A percentile compares a stretch with the other conserved stretches of the same genome.
phyloP scores from a whole-genome alignment of 2,797 vertebrate genomes.

The Bucorvus abyssinicus region DNA sequence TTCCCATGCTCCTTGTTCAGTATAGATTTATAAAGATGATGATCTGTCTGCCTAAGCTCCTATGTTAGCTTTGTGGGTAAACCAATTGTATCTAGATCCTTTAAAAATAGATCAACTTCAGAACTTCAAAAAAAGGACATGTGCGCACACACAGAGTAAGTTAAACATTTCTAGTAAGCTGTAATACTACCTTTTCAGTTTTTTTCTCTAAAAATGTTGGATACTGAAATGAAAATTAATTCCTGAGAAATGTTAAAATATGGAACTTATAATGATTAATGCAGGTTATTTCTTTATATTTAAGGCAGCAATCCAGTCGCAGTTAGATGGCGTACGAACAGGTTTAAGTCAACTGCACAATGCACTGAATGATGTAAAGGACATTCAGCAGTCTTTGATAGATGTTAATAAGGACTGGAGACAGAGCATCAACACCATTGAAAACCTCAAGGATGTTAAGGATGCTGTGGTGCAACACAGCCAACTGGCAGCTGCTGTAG shows the following conservation, averaged over 20 bases:
- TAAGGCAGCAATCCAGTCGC: constrained; percentile 97
- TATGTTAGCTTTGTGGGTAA: not conserved
- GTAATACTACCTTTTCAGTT: not conserved
- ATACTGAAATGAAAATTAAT: not conserved
- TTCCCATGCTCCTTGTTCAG: not conserved
- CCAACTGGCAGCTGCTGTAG: constrained; percentile 94
- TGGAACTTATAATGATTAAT: accelerated
- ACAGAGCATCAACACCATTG: constrained; percentile 96
- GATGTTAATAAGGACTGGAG: constrained; percentile 97
- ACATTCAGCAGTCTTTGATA: constrained; percentile 90
- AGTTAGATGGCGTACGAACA: constrained; percentile 94
- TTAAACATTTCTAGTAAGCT: not conserved
- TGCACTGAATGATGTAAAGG: constrained; percentile 91
- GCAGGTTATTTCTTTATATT: not conserved
- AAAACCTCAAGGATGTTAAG: constrained; percentile 94
- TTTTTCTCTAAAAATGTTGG: not conserved
- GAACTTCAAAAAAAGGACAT: not conserved
- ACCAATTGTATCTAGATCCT: not conserved
- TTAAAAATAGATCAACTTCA: not conserved
- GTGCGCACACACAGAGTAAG: accelerated
- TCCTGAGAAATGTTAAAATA: not conserved
- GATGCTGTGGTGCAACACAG: constrained; percentile 97
- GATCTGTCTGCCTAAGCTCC: not conserved
- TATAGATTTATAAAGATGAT: not conserved
- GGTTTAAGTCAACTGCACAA: constrained; percentile 95